Evolutionary conservation across 2,797 vertebrate species (phyloP), one percentile per base, ranked within the genome.

Genomic region (Periophthalmus magnuspinnatus): DNA sequence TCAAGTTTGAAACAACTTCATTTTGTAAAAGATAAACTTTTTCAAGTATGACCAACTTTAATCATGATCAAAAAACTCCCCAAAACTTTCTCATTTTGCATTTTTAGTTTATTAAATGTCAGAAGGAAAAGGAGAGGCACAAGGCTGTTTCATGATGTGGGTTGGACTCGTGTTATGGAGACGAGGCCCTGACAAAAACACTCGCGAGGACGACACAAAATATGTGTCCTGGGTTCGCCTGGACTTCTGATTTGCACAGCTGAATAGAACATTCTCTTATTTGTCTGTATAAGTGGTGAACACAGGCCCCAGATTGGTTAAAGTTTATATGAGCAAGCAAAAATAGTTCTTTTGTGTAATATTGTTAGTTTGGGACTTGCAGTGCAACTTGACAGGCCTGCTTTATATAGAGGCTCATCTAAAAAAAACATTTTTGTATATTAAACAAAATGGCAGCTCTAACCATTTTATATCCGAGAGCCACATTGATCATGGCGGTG

Each of bases 91-190:
- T 47, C 56, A 10, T 2, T 58, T 77, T 57, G 55, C 19, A 62
- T 54, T 68, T 75, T 64, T 28, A 48, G 28, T 80, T 78, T 76
- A 45, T 24, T 65, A 79, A 81, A 77, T 79, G 68, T 71, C 77
- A 79, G 33, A 41, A 60, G 57, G 65, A 69, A 56, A 17, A 28
- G 38, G 58, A 60, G 54, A 45, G 33, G 38, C 45, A 48, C 11
- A 0, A 38, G 33, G 8, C 22, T 14, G 47, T 19, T 56, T 28
- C 32, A 54, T 6, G 59, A 45, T 13, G 13, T 57, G 11, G 54
- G 41, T 32, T 63, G 61, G 64, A 21, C 17, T 7, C 10, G 36
- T 32, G 57, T 33, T 22, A 36, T 16, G 14, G 68, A 33, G 50
- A 16, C 33, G 28, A 67, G 24, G 48, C 63, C 52, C 9, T 16